Percentiles rank a stretch among this genome's conserved stretches.
Conservation (phyloP, 2,113 vertebrate genomes). For the Anhinga rufa region DNA sequence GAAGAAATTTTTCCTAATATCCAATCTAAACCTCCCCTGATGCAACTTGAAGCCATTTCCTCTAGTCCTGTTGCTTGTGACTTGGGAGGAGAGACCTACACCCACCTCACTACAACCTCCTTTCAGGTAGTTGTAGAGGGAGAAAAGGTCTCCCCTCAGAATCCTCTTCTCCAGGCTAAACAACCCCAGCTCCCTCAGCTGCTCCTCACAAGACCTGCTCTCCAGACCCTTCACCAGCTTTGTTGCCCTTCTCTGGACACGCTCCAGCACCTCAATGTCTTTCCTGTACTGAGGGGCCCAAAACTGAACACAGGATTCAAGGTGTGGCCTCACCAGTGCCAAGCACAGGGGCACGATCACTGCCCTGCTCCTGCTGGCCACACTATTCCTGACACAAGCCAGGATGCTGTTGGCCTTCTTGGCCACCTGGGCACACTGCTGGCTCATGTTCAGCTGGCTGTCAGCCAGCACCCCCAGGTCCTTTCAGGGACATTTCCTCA, state of each 20-base stretch:
- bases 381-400: neutral
- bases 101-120: neutral
- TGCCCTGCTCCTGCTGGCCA: neutral
- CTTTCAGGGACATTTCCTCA: accelerated
- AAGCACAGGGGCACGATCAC: neutral
- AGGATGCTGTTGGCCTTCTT: neutral
- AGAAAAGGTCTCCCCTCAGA: neutral
- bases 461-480: neutral
- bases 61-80: neutral
- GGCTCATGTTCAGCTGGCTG: neutral
- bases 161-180: neutral
- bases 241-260: neutral
- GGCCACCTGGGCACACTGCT: neutral
- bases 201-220: neutral
- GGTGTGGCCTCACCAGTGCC: neutral
- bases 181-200: neutral
- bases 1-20: neutral
- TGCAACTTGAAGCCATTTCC: neutral
- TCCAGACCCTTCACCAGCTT: neutral
- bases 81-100: neutral
- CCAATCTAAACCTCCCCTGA: neutral
- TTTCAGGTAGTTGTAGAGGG: neutral
- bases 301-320: neutral
- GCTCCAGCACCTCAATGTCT: neutral
- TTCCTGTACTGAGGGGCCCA: neutral